A percentile compares a stretch with the other conserved stretches of the same genome.
These are phyloP conservation scores for Mellilla xanthometata DNA, from an alignment of 2,888 invertebrate genomes.

Conservation along the genomic window DNA sequence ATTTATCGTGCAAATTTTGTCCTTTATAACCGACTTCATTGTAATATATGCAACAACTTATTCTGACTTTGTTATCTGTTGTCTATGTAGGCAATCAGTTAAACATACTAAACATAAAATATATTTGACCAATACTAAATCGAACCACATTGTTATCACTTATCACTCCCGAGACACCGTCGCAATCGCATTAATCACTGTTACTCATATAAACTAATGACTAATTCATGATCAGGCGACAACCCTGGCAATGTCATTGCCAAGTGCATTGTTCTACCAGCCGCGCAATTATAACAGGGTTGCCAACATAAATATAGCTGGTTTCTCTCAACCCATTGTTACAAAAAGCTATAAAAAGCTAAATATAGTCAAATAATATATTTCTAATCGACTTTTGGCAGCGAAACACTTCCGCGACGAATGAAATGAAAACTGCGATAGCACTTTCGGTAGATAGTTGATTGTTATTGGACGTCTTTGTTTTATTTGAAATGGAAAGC, in stretches of 20 bases:
- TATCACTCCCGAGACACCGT: background rate
- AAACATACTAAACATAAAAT: no score
- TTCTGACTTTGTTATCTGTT: no score
- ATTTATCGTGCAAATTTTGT: no score
- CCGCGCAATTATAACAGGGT: no score
- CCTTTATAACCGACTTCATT: no score
- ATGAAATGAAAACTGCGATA: slow-evolving; percentile 4
- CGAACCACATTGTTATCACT: slow-evolving; percentile 6
- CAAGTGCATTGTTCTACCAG: slow-evolving; percentile 67
- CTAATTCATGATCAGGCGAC: slow-evolving; percentile 36
- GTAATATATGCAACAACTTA: no score
- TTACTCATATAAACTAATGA: slow-evolving; percentile 33
- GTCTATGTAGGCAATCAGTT: no score
- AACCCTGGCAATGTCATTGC: slow-evolving; percentile 58
- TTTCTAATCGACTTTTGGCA: slow-evolving; percentile 24
- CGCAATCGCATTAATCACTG: slow-evolving; percentile 31
- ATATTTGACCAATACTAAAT: no score
- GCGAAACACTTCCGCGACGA: slow-evolving; percentile 18
- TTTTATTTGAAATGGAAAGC: slow-evolving; percentile 1
- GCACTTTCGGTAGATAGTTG: slow-evolving; percentile 7
- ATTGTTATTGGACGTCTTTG: slow-evolving; percentile 3
- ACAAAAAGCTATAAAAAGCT: slow-evolving; percentile 26
- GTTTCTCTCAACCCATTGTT: slow-evolving; percentile 54
- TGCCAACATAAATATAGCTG: slow-evolving; percentile 60
- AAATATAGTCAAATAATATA: slow-evolving; percentile 22